Conservation (phyloP, 35 echinoderm and acorn worm species). For the Lytechinus variegatus region DNA sequence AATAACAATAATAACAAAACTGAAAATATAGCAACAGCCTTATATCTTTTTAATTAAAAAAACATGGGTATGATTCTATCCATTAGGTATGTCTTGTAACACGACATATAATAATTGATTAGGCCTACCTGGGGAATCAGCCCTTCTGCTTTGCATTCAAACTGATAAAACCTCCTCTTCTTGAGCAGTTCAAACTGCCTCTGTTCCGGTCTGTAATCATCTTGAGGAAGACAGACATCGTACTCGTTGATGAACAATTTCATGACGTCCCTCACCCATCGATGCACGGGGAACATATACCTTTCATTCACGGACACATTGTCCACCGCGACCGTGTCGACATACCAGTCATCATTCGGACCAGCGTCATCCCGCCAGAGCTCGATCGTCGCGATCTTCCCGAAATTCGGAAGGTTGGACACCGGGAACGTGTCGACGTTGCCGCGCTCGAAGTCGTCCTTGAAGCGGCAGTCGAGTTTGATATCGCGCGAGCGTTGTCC, state of each 20-base stretch:
- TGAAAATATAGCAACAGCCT: no score
- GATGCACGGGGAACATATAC: conserved; percentile 77
- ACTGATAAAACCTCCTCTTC: conserved; percentile 68
- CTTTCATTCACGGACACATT: not conserved
- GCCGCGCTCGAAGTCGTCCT: conserved; percentile 85
- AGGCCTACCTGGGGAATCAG: conserved; percentile 65
- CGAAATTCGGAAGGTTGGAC: conserved; percentile 72
- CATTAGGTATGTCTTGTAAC: no score
- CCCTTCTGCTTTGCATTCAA: conserved; percentile 55
- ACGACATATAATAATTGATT: no score
- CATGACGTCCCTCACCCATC: conserved; percentile 75
- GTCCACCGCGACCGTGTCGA: conserved; percentile 63
- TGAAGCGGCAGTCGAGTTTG: conserved; percentile 63
- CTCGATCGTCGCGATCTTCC: conserved; percentile 63
- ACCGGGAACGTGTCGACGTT: conserved; percentile 72
- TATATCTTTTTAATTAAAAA: no score
- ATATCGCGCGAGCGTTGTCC: conserved; percentile 66
- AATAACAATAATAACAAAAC: no score
- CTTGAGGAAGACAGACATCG: conserved; percentile 74
- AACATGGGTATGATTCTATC: no score
- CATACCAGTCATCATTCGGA: conserved; percentile 69
- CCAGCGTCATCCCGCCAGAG: conserved; percentile 64
- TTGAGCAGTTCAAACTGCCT: conserved; percentile 61
- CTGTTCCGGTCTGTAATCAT: conserved; percentile 61
- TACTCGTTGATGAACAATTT: conserved; percentile 50